Evolutionary conservation across 1,140 invertebrate species (phyloP), one percentile per base, ranked within the genome.

Genomic region (Drosophila orena): DNA sequence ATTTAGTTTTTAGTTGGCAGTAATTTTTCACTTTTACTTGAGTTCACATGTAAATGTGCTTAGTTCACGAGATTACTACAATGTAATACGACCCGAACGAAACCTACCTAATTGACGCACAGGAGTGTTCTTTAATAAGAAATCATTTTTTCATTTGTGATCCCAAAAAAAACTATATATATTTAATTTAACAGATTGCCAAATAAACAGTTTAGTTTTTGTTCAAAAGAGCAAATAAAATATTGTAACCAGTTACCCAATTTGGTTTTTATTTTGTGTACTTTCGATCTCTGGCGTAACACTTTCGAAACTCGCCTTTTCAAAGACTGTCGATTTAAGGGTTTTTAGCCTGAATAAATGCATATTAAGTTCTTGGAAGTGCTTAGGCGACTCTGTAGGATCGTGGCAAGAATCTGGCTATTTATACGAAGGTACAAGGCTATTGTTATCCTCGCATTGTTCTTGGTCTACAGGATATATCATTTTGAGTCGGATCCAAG

Each of bases 201-300:
- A 68, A 66, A 46, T 50, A 37, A 37, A 27, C 58, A 62, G 27
- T 12, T 43, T 20, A 35, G 43, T 58, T 47, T 50, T 42, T 49
- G 46, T 34, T 35, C 20, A 27, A 64, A 24, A 49, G n/a, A 17
- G 12, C 34, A 20, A 68, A 65, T 43, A 68, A 65, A 68, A n/a
- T 34, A 14, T 7, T 5, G n/a, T 10, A 37, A 38, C 8, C 17
- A 8, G 37, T 10, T 5, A 35, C 10, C 27, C 1, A 35, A 20
- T 14, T 12, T n/a, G 3, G 14, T 22, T 53, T 37, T 14, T 2
- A n/a, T 27, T 27, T 24, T 14, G 12, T 6, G 0, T 24, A 14
- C 7, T 15, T 2, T 15, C 15, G 5, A 40, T 40, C 40, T 15
- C 3, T 17, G 7, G 40, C 3, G 0, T 47, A 8, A 47, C 14